These are phyloP conservation scores for Platypus cylindrus DNA, from an alignment of 2,888 invertebrate species.

Conservation along the genomic window DNA sequence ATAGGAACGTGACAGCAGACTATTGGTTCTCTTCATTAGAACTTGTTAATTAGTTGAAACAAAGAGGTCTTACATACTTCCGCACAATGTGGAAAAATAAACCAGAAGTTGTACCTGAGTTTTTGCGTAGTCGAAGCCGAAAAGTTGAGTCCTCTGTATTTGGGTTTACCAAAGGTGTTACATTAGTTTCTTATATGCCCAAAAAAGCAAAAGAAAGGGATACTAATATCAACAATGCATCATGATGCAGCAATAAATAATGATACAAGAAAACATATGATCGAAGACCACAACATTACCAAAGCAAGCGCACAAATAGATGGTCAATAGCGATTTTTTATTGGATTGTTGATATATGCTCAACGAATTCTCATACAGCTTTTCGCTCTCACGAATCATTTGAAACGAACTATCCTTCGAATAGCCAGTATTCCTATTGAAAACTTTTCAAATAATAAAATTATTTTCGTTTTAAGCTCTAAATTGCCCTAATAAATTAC, in stretches of 20 bases:
- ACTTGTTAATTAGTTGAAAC: constrained; percentile 6
- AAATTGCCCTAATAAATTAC: no score
- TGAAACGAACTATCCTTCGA: no score
- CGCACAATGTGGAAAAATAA: constrained; percentile 9
- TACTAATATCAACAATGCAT: constrained; percentile 10
- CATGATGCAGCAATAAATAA: constrained; percentile 5
- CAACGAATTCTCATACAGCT: no score
- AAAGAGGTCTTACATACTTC: constrained; percentile 7
- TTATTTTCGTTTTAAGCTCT: no score
- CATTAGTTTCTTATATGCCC: constrained; percentile 7
- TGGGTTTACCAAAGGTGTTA: constrained; percentile 11
- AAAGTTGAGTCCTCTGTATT: constrained; percentile 4
- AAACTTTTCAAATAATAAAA: no score
- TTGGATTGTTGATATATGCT: no score
- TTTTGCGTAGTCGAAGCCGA: constrained; percentile 5
- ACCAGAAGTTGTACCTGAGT: constrained; percentile 6
- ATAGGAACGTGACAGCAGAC: constrained; percentile 6
- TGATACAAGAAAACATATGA: constrained; percentile 6
- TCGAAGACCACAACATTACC: no score
- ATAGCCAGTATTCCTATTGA: no score
- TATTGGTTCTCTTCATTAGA: constrained; percentile 10
- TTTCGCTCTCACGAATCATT: no score
- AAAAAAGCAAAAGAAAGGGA: constrained; percentile 6
- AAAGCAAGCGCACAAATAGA: no score
- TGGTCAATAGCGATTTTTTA: no score